These are phyloP conservation scores for Spermophilus dauricus DNA, from an alignment of 2,113 vertebrate species.

Conservation along the genomic window DNA sequence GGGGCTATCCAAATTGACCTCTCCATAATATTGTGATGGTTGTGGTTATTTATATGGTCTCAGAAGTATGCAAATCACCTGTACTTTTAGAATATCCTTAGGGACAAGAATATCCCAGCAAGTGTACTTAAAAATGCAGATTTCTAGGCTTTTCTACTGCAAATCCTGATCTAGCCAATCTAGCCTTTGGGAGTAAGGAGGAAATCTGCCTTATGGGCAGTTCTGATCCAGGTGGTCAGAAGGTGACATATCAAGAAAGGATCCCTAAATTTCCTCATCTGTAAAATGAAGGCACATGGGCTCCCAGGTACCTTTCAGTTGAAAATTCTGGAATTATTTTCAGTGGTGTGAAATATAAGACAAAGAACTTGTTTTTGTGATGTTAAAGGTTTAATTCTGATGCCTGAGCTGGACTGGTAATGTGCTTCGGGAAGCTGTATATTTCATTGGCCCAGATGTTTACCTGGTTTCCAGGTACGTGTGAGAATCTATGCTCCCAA, in stretches of 20 bases:
- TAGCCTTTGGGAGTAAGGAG: not conserved
- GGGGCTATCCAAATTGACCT: not conserved
- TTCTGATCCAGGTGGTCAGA: not conserved
- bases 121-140: not conserved
- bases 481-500: not conserved
- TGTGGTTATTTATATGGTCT: not conserved
- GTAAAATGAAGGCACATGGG: not conserved
- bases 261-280: not conserved
- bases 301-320: not conserved
- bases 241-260: not conserved
- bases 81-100: not conserved
- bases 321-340: conserved; percentile 16
- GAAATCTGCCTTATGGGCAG: not conserved
- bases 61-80: not conserved
- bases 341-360: not conserved
- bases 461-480: not conserved
- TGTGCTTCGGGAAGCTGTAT: not conserved
- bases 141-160: not conserved
- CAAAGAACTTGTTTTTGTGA: not conserved
- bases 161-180: not conserved
- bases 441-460: not conserved
- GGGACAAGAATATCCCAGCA: too few species aligned
- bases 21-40: not conserved
- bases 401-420: not conserved
- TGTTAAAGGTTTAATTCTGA: not conserved